A percentile compares a stretch with the other conserved stretches of the same genome.
phyloP scores from a whole-genome alignment of 2,797 vertebrate species.

The Chromis chromis region DNA sequence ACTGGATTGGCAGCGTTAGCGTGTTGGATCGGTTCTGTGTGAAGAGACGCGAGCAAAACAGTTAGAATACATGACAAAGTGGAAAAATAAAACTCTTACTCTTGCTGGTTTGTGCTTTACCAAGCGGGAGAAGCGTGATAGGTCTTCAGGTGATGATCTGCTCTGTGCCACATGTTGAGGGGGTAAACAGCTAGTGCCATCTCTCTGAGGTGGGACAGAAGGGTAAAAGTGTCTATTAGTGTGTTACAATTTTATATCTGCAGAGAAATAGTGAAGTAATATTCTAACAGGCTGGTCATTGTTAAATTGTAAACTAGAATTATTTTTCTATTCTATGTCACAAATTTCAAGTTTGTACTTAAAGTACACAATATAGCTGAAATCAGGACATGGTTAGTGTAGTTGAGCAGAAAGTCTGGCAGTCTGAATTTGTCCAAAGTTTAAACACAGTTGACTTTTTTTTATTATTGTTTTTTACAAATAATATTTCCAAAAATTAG shows the following conservation, averaged over 20 bases:
- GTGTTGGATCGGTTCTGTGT: conserved; percentile 93
- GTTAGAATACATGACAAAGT: background rate
- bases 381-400: no score
- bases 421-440: no score
- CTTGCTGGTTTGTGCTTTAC: conserved; percentile 74
- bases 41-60: conserved; percentile 15
- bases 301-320: background rate
- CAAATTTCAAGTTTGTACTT: background rate
- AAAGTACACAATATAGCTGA: no score
- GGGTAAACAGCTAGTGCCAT: conserved; percentile 82
- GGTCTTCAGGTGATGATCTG: conserved; percentile 87
- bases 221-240: conserved; percentile 35
- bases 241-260: background rate
- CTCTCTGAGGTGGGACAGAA: conserved; percentile 73
- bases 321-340: background rate
- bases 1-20: conserved; percentile 88
- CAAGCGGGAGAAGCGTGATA: conserved; percentile 88
- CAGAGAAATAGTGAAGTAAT: background rate
- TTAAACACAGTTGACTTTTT: no score
- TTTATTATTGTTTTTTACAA: no score
- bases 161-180: conserved; percentile 84
- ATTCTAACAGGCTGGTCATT: background rate
- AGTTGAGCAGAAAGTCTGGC: no score
- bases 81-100: background rate
- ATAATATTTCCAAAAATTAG: no score